Evolutionary conservation across 2,888 invertebrate species (phyloP), one percentile per base, ranked within the genome.

Genomic region (Cepaea hortensis): DNA sequence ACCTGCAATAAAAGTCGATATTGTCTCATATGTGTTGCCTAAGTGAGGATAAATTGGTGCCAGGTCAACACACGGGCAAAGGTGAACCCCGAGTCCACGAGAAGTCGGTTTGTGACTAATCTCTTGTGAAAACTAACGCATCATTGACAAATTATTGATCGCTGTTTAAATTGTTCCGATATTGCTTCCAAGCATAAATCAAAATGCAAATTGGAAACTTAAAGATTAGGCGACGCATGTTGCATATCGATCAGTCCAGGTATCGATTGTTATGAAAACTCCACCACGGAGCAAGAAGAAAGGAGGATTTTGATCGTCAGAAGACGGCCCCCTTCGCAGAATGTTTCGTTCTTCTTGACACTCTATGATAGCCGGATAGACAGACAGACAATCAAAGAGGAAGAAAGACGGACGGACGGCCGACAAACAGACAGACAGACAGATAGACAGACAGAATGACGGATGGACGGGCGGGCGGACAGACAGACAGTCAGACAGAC

Each of bases 391-490:
- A n/a, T n/a, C n/a, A n/a, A n/a, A 85, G 4, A 81, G 75, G 73
- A 11, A 75, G 65, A 81, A 15, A 81, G 35, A 86, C 15, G 61
- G 75, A 55, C 9, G 65, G 20, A 48, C 13, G 48, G 15, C 62
- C 61, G 50, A 35, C 55, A 79, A 79, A 79, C 3, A 79, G 11
- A 18, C 55, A 50, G 9, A 79, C 6, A 79, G 50, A 85, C 77
- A 85, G 4, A 85, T 62, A 77, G 35, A 65, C 11, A 77, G n/a
- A 79, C 73, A 75, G 55, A 73, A 48, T 81, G 23, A 85, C 48
- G 72, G 18, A 73, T 68, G 73, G 5, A 81, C 61, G 70, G 9
- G 72, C n/a, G 48, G 18, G 81, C 55, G 72, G 20, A 85, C 6
- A 79, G n/a, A 79, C 23, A 65, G 65, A 85, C 6, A 79, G 23